These are phyloP conservation scores for Xyrichtys novacula DNA, from an alignment of 2,797 vertebrate species.

Conservation along the genomic window DNA sequence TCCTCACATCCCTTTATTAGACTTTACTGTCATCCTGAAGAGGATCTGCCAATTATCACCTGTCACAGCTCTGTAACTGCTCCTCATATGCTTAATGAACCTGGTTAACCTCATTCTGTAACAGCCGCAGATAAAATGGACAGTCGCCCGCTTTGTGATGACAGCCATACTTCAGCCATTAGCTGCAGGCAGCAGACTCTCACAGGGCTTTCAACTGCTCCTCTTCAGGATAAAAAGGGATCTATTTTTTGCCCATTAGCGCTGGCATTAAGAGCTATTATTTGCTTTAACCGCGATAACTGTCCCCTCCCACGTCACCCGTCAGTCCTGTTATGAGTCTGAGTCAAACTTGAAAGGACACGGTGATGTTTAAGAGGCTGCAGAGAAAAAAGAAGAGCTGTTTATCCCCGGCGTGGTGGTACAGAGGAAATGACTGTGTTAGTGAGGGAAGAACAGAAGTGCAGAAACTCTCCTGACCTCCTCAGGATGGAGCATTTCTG, in stretches of 20 bases:
- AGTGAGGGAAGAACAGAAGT: background rate
- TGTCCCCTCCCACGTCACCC: slow-evolving; percentile 69
- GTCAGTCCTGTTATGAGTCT: slow-evolving; percentile 78
- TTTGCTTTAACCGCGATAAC: slow-evolving; percentile 74
- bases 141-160: slow-evolving; percentile 8
- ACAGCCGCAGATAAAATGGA: slow-evolving; percentile 23
- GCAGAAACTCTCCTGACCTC: slow-evolving; percentile 45
- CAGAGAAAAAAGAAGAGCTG: too few species aligned
- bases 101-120: slow-evolving; percentile 40
- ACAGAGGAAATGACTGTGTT: too few species aligned
- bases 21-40: slow-evolving; percentile 9
- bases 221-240: slow-evolving; percentile 64
- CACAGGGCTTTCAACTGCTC: slow-evolving; percentile 76
- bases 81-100: slow-evolving; percentile 39
- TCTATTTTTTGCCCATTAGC: slow-evolving; percentile 81
- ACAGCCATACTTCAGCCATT: slow-evolving; percentile 51
- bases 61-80: slow-evolving; percentile 26
- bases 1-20: background rate
- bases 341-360: slow-evolving; percentile 79
- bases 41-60: slow-evolving; percentile 25
- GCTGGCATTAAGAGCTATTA: slow-evolving; percentile 81
- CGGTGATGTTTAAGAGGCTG: slow-evolving; percentile 63
- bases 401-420: too few species aligned
- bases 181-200: slow-evolving; percentile 37
- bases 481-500: slow-evolving; percentile 5